A percentile compares a stretch with the other conserved stretches of the same genome.
Conservation (phyloP, 2,888 invertebrate genomes). For the Cephus spinipes region DNA sequence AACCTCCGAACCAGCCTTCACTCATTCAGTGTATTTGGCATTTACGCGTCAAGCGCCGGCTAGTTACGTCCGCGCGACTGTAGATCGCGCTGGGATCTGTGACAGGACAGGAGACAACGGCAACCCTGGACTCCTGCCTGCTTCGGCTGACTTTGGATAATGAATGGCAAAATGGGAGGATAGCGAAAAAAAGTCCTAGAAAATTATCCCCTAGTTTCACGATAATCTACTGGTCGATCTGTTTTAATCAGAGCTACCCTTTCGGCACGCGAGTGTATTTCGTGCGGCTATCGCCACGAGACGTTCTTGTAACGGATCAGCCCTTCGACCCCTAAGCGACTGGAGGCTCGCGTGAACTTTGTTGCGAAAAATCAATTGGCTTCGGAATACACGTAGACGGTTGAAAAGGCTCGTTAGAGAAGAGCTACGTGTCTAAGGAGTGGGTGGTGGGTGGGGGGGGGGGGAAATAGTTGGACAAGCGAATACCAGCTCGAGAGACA, state of each 20-base stretch:
- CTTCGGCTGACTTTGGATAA: constrained; percentile 24
- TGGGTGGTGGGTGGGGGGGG: not conserved
- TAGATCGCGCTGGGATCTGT: not conserved
- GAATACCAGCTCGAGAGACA: not conserved
- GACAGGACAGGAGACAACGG: constrained; percentile 1
- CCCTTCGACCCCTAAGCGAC: not conserved
- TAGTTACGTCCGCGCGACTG: not conserved
- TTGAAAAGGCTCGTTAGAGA: not conserved
- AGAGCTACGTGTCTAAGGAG: constrained; percentile 2
- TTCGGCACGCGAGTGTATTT: not conserved
- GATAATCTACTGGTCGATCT: not conserved
- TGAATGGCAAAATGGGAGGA: not conserved
- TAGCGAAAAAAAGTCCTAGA: not conserved
- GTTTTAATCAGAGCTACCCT: not conserved
- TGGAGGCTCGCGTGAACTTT: not conserved
- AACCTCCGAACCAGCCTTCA: not conserved
- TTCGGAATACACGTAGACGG: not conserved
- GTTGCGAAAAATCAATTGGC: not conserved
- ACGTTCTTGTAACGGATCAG: not conserved
- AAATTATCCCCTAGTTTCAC: not conserved
- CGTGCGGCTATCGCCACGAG: not conserved
- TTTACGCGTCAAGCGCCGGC: not conserved
- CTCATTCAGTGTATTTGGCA: not conserved
- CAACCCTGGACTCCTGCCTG: constrained; percentile 6
- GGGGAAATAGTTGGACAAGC: not conserved